Evolutionary conservation across 2,888 invertebrate species (phyloP).

Genomic region (Parnassius smintheus): DNA sequence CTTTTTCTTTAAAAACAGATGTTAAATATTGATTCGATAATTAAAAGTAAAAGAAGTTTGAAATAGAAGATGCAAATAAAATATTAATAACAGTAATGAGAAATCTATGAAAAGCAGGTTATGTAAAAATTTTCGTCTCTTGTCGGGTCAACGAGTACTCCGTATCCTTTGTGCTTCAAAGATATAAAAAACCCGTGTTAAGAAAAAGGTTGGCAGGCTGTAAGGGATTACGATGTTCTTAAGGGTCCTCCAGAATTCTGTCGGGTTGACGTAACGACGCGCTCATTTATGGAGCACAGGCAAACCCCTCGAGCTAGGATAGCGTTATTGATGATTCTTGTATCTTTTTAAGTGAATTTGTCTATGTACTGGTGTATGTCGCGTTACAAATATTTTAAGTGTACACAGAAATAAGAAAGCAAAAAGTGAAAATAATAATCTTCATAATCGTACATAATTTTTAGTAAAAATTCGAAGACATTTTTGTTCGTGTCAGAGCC

Average conservation of each 20-base stretch:
- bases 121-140: not conserved
- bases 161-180: not conserved
- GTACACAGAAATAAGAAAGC: too few species aligned
- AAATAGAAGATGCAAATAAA: not conserved
- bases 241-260: not conserved
- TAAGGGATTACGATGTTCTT: slow-evolving; percentile 2
- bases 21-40: too few species aligned
- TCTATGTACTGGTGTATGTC: too few species aligned
- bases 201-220: not conserved
- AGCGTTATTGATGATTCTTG: not conserved
- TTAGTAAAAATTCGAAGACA: too few species aligned
- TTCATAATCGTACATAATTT: too few species aligned
- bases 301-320: not conserved
- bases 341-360: not conserved
- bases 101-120: not conserved
- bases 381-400: too few species aligned
- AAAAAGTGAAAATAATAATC: too few species aligned
- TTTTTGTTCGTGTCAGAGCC: too few species aligned
- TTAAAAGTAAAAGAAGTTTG: too few species aligned
- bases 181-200: not conserved
- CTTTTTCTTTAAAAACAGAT: too few species aligned
- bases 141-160: not conserved
- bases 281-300: not conserved
- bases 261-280: not conserved
- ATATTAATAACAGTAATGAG: not conserved